Evolutionary conservation across 2,797 vertebrate genomes (phyloP).

Genomic region (Micrastur ruficollis): DNA sequence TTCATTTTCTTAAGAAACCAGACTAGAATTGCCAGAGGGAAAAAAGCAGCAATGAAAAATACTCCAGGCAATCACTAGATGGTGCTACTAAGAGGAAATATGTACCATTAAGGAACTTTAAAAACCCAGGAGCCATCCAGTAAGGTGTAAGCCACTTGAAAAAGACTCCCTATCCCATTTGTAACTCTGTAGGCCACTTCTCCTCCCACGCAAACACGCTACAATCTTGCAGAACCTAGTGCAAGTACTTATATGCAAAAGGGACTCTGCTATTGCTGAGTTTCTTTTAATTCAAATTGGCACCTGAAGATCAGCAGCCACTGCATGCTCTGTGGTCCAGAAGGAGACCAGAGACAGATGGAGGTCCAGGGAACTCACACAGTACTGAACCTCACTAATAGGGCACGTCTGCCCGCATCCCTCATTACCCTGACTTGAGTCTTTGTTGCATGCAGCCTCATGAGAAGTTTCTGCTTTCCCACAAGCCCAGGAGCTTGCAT

Average conservation of each 20-base stretch:
- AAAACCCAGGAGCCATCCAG: not conserved
- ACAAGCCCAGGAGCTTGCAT: not conserved
- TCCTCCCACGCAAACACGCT: not conserved
- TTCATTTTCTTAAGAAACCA: not conserved
- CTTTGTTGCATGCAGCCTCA: not conserved
- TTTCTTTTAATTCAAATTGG: not conserved
- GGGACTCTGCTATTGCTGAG: not conserved
- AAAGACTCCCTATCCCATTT: not conserved
- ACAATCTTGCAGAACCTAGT: not conserved
- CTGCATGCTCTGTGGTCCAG: not conserved
- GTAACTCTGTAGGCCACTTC: not conserved
- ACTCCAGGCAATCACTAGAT: constrained; percentile 36
- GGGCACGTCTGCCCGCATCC: not conserved
- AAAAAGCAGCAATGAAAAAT: not conserved
- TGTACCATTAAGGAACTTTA: not conserved
- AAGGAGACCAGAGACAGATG: not conserved
- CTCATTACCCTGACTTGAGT: not conserved
- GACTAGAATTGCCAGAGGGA: not conserved
- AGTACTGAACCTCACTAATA: not conserved
- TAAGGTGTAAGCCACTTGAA: not conserved
- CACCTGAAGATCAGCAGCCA: not conserved
- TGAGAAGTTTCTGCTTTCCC: not conserved
- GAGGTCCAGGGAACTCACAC: not conserved
- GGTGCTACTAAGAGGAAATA: constrained; percentile 26
- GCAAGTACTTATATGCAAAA: not conserved